Conservation (phyloP, 2,888 invertebrate species). For the Ctena decussata region DNA sequence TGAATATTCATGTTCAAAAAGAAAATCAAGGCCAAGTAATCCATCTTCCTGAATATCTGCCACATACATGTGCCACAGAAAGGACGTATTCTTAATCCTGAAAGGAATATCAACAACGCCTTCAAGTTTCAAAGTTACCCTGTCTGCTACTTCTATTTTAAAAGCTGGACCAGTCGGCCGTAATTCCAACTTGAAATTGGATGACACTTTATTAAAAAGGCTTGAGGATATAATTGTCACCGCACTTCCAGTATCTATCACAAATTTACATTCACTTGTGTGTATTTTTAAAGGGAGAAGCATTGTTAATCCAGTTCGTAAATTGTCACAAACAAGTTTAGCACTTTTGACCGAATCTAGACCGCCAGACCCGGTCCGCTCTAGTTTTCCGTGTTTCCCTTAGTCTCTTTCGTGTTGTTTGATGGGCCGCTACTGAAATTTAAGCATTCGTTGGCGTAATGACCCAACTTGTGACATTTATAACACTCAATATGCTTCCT, state of each 20-base stretch:
- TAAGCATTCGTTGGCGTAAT: slow-evolving; percentile 19
- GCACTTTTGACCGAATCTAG: slow-evolving; percentile 33
- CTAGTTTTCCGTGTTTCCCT: slow-evolving; percentile 34
- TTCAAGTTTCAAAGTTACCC: neutral
- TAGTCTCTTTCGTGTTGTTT: neutral
- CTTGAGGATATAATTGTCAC: neutral
- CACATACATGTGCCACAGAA: slow-evolving; percentile 34
- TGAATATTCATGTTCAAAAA: neutral
- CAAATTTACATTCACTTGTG: neutral
- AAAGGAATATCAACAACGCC: neutral
- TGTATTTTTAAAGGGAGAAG: neutral
- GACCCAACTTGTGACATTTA: slow-evolving; percentile 18
- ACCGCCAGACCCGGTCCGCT: slow-evolving; percentile 41
- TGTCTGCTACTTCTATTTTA: slow-evolving; percentile 19
- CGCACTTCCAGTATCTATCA: neutral
- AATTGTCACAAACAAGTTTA: neutral
- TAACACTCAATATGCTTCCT: slow-evolving; percentile 9
- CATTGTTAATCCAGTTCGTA: neutral
- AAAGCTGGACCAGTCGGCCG: neutral
- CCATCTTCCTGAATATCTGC: slow-evolving; percentile 48
- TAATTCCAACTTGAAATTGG: neutral
- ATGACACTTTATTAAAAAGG: neutral
- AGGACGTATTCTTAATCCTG: neutral
- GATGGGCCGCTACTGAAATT: neutral
- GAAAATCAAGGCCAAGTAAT: slow-evolving; percentile 26